Evolutionary conservation across 2,113 vertebrate genomes (phyloP).

Genomic region (pig (Sus scrofa)): DNA sequence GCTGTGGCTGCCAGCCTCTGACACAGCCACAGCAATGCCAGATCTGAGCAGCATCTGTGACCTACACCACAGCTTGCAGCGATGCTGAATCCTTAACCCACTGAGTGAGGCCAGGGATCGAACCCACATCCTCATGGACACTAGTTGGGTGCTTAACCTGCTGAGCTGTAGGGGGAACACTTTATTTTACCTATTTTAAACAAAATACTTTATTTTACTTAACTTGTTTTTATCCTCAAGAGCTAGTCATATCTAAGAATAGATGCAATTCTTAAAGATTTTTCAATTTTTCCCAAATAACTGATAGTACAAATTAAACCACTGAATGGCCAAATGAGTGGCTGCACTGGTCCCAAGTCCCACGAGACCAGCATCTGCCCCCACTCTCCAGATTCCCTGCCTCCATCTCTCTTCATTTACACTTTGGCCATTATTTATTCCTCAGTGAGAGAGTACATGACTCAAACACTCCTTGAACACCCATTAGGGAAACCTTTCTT

Average conservation of each 20-base stretch:
- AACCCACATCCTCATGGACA: too few relatives aligned
- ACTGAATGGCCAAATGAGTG: neutral
- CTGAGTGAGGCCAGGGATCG: too few relatives aligned
- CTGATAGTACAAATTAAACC: neutral
- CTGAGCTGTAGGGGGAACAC: too few relatives aligned
- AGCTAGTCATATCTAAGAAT: neutral
- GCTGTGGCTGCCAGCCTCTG: too few relatives aligned
- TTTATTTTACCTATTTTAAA: neutral
- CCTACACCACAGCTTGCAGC: too few relatives aligned
- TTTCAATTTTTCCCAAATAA: neutral
- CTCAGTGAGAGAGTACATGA: neutral
- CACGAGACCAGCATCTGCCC: neutral
- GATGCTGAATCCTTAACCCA: too few relatives aligned
- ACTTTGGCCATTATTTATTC: neutral
- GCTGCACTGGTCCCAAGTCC: too few relatives aligned
- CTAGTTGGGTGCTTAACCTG: too few relatives aligned
- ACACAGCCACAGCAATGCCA: too few relatives aligned
- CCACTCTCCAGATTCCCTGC: fast-evolving
- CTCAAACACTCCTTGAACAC: neutral
- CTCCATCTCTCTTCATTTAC: neutral
- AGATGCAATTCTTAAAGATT: neutral
- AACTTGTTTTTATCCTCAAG: neutral
- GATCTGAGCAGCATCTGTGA: too few relatives aligned
- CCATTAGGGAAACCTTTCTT: neutral
- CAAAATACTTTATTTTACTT: neutral